Percentiles rank a stretch among this genome's conserved stretches.
These are phyloP conservation scores for Rattus rattus DNA, from an alignment of 2,113 vertebrate species.

Conservation along the genomic window DNA sequence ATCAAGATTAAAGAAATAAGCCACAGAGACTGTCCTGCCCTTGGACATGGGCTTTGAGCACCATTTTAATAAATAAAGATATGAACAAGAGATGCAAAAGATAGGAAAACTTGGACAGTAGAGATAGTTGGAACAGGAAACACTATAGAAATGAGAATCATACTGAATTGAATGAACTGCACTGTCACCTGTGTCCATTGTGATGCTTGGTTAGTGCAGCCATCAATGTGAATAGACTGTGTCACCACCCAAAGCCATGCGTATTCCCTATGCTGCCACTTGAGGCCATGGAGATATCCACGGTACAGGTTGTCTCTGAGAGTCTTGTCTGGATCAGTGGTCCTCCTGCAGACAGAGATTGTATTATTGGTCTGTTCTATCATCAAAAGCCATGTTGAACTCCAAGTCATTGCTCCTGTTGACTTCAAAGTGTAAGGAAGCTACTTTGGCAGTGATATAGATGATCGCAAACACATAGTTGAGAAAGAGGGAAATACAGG, in stretches of 20 bases:
- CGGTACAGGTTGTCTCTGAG: neutral
- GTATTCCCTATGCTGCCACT: neutral
- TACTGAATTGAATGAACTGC: no score
- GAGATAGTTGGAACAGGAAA: neutral
- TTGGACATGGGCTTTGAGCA: neutral
- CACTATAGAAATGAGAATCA: neutral
- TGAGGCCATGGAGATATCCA: neutral
- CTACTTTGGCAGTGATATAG: neutral
- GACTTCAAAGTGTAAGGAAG: neutral
- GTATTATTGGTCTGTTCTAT: neutral
- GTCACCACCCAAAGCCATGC: no score
- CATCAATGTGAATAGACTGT: neutral
- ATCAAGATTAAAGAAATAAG: neutral
- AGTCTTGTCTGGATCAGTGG: neutral
- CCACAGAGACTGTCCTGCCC: neutral
- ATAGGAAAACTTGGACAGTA: neutral
- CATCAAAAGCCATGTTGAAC: neutral
- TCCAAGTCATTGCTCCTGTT: neutral
- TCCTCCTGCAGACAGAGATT: no score
- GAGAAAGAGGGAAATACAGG: neutral
- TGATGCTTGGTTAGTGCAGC: neutral
- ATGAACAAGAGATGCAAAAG: neutral
- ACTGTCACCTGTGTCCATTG: no score
- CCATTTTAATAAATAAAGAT: neutral
- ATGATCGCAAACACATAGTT: neutral